A percentile compares a stretch with the other conserved stretches of the same genome.
phyloP scores from a whole-genome alignment of 2,797 vertebrate genomes.

The Chromobotia macracanthus region DNA sequence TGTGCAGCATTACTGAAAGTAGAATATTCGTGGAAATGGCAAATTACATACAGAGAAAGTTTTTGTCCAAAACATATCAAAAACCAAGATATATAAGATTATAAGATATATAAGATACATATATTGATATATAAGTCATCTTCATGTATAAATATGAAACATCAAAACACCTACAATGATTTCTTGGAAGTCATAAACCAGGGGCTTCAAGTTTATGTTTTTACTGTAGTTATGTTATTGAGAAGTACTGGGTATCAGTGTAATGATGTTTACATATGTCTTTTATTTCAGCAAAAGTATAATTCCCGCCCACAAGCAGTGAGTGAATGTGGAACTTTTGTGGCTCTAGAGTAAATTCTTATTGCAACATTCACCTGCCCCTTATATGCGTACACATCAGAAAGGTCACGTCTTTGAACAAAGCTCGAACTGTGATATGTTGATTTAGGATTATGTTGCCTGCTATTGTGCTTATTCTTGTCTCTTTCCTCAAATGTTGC shows the following conservation, averaged over 20 bases:
- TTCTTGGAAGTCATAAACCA: neutral
- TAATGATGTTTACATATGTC: neutral
- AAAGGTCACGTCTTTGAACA: neutral
- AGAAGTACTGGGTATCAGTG: neutral
- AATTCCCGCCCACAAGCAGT: neutral
- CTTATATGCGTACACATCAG: neutral
- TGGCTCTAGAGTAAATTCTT: neutral
- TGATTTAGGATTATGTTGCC: neutral
- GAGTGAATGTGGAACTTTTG: neutral
- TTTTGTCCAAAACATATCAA: no score
- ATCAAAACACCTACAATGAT: neutral
- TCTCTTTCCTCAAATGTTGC: neutral
- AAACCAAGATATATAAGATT: no score
- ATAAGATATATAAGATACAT: no score
- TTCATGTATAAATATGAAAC: neutral
- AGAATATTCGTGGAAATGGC: neutral
- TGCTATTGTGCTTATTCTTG: neutral
- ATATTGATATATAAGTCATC: neutral
- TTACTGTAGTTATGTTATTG: neutral
- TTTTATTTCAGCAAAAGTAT: neutral
- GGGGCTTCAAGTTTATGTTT: neutral
- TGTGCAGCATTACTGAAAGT: neutral
- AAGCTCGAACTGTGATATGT: neutral
- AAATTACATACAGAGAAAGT: neutral
- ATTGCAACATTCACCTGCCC: neutral